Evolutionary conservation across 2,888 invertebrate species (phyloP), one percentile per base, ranked within the genome.

Genomic region (Tachina grossa): DNA sequence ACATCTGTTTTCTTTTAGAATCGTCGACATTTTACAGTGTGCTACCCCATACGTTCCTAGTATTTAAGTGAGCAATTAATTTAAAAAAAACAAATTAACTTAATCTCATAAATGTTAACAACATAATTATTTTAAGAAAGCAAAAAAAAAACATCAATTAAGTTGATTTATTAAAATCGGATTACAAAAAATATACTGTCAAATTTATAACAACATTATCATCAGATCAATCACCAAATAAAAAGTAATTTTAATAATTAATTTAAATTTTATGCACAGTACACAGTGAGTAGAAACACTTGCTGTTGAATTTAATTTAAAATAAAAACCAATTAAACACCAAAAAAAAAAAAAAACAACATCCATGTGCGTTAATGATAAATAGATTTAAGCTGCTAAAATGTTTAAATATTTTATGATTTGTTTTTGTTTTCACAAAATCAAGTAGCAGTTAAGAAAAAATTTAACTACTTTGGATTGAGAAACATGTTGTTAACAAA

Each of bases 151-250:
- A 68, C 68, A 76, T 77, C 16, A 47, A 79, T 71, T 76, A 39
- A 81, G 83, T 79, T 79, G 82, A 79, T 55, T 61, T 79, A 66
- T 76, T 74, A 53, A 71, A 79, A 66, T 59, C 63, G 14, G 45
- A 59, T 61, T 61, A 77, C 47, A 47, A 53, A 72, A 71, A 76
- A 47, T 39, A 9, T 47, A 65, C 75, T 85, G 79, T 83, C 85
- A 85, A 85, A 85, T 53, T 59, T 31, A 31, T 31, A 72, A 83
- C 66, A 83, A 75, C 59, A 78, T 63, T 83, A 85, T 83, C 85
- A 85, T 83, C 85, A 66, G 79, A 82, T 85, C 85, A 85, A 85
- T 85, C 85, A 83, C 59, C 83, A 55, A 79, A 85, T 83, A 71
- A 83, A 83, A 71, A 79, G 9, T 31, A 39, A 59, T 75, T 79